Evolutionary conservation across 92 coral and sea anemone species (phyloP).

Genomic region (Phymanthus crucifer): DNA sequence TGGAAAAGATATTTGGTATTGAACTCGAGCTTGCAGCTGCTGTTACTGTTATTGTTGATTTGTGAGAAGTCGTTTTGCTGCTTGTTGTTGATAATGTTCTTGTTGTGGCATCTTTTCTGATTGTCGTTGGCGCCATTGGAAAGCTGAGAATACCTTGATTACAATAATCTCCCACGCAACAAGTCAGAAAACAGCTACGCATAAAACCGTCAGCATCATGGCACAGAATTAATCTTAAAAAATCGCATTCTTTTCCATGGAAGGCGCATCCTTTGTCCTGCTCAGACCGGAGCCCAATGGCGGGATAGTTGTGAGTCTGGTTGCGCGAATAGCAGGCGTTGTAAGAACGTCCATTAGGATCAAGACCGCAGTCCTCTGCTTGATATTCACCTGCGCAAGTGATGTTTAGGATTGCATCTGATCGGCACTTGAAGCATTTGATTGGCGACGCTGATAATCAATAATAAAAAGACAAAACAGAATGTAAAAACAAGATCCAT

Average conservation of each 20-base stretch:
- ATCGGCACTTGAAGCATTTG: constrained; percentile 19
- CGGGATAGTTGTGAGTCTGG: neutral
- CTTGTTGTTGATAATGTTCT: neutral
- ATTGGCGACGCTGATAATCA: constrained; percentile 15
- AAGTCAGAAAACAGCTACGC: constrained; percentile 1
- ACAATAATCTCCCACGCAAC: constrained; percentile 32
- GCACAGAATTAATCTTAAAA: constrained; percentile 17
- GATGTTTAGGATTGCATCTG: constrained; percentile 21
- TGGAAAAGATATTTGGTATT: neutral
- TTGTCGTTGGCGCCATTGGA: neutral
- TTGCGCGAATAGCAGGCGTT: constrained; percentile 20
- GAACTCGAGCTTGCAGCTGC: too few relatives aligned
- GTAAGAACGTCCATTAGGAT: constrained; percentile 21
- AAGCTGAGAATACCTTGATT: constrained; percentile 16
- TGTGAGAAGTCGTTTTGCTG: neutral
- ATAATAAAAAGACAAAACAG: neutral
- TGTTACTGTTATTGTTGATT: neutral
- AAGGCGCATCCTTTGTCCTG: constrained; percentile 25
- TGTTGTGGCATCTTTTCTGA: neutral
- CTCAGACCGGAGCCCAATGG: constrained; percentile 3
- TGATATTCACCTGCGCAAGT: constrained; percentile 12
- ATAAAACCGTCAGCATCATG: neutral
- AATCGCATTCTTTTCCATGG: constrained; percentile 13
- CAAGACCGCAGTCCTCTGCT: constrained; percentile 20
- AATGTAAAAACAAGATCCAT: neutral